These are phyloP conservation scores for Parnassius mnemosyne DNA, from an alignment of 2,888 invertebrate genomes.

Conservation along the genomic window DNA sequence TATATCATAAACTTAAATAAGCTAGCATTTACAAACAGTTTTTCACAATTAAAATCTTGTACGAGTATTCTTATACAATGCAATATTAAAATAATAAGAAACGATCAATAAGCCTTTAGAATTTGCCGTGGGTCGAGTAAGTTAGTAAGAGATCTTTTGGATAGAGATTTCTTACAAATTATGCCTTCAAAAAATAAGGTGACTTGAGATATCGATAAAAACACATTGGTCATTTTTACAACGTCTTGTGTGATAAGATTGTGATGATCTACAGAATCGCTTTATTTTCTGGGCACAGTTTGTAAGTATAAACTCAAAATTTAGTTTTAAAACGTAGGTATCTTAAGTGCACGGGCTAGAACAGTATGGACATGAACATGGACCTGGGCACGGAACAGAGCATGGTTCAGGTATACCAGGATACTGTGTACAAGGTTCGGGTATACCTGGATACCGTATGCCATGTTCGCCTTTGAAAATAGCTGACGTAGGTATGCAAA, in stretches of 20 bases:
- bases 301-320: not conserved
- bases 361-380: too few species aligned
- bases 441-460: not conserved
- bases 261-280: too few species aligned
- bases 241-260: not conserved
- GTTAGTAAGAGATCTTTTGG: not conserved
- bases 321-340: not conserved
- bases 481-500: not conserved
- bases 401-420: slow-evolving; percentile 2
- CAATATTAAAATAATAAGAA: not conserved
- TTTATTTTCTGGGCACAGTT: not conserved
- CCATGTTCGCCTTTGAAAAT: slow-evolving; percentile 11
- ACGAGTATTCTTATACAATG: not conserved
- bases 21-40: not conserved
- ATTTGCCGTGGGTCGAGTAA: not conserved
- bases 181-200: not conserved
- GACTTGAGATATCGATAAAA: not conserved
- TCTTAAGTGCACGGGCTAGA: not conserved
- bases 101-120: not conserved
- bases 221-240: not conserved
- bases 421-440: not conserved
- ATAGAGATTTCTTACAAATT: not conserved
- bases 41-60: not conserved
- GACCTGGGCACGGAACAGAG: not conserved
- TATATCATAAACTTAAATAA: not conserved